Evolutionary conservation across 2,797 vertebrate species (phyloP).

Genomic region (Malurus leucopterus): DNA sequence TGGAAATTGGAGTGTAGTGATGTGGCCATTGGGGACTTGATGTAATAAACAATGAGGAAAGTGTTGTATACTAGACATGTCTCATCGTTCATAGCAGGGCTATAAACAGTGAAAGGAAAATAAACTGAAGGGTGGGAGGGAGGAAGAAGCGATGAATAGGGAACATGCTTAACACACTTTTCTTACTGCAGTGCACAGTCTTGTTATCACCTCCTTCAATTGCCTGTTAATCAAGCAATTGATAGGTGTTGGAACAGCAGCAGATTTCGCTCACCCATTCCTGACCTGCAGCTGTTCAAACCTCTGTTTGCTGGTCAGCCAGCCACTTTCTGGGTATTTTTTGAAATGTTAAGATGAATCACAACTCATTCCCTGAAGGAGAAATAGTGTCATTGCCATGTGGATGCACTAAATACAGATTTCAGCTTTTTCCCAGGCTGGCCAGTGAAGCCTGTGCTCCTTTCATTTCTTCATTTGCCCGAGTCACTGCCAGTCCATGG

Average conservation of each 20-base stretch:
- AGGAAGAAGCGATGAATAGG: background rate
- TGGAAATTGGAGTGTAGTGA: background rate
- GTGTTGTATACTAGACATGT: background rate
- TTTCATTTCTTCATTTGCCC: background rate
- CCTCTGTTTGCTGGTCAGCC: background rate
- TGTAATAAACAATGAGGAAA: background rate
- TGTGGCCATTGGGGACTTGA: background rate
- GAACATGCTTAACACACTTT: background rate
- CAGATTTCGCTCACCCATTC: conserved; percentile 21
- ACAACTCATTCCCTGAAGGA: conserved; percentile 38
- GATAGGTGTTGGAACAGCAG: background rate
- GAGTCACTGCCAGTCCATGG: background rate
- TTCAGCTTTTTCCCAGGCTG: background rate
- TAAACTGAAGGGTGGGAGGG: background rate
- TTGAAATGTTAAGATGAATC: conserved; percentile 15
- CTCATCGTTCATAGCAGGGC: background rate
- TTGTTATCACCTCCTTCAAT: background rate
- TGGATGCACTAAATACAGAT: conserved; percentile 35
- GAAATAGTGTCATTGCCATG: background rate
- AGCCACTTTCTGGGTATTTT: conserved; percentile 4
- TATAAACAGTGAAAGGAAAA: background rate
- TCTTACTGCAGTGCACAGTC: background rate
- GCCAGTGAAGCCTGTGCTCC: background rate
- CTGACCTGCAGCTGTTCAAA: background rate
- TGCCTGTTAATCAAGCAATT: background rate